Evolutionary conservation across 2,888 invertebrate species (phyloP), one percentile per base, ranked within the genome.

Genomic region (Andrena fulva): DNA sequence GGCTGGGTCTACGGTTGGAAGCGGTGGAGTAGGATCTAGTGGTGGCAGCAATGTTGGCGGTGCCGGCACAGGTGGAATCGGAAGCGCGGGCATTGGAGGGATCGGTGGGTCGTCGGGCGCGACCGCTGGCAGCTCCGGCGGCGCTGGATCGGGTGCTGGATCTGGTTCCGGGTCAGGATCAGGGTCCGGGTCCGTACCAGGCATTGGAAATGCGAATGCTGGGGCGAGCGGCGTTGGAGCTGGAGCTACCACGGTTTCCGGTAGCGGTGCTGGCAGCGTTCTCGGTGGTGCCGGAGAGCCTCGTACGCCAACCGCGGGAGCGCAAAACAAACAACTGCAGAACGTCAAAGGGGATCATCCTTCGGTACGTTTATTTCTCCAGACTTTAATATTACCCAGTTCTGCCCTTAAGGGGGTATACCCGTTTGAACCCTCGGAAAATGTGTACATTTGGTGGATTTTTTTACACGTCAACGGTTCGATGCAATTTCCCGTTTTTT

Each of bases 341-440:
- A 97, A 96, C 95, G 97, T 96, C 95, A 97, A 97, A 95, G 95
- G 94, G 85, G 94, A 97, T 92, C 97, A 97, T 94, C 97, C 97
- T 92, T 97, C 97, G 95, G 97, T 97, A 95, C 12, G 78, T 70
- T 31, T 56, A 16, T 20, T 20, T 1, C 7, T 8, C 12, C 16
- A 16, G 16, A 4, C 16, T 42, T 16, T 42, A 42, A 16, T 5
- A 5, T 42, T 16, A 42, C 16, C 42, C 4, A 4, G 12, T 12
- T 42, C 35, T 35, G 35, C 35, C 35, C 35, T 33, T 33, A 33
- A 33, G n/a, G n/a, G n/a, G n/a, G n/a, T n/a, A n/a, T n/a, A n/a
- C n/a, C n/a, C n/a, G n/a, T n/a, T n/a, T n/a, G n/a, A n/a, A n/a
- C n/a, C n/a, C n/a, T n/a, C n/a, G n/a, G n/a, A n/a, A n/a, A n/a